A percentile compares a stretch with the other conserved stretches of the same genome.
Conservation (phyloP, 1,140 invertebrate genomes). For the Nomia melanderi region DNA sequence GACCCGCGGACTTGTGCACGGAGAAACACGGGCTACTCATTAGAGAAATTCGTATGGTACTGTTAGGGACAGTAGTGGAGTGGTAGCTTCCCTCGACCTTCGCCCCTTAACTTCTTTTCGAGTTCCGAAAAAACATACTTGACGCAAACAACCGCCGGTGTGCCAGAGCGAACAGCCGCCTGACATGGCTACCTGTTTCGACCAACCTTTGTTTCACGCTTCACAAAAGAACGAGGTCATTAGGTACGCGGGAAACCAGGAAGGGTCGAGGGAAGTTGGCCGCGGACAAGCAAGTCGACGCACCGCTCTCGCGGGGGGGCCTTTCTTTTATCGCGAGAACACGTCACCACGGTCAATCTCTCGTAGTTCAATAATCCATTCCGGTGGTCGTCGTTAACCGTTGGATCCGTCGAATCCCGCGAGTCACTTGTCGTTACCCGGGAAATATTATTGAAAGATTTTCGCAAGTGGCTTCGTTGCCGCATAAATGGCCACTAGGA, state of each 20-base stretch:
- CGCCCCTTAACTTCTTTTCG: not conserved
- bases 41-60: not conserved
- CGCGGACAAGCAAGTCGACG: slow-evolving; percentile 20
- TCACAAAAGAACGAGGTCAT: slow-evolving; percentile 59
- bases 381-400: not conserved
- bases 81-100: slow-evolving; percentile 32
- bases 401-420: not conserved
- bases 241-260: slow-evolving; percentile 49
- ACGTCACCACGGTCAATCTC: slow-evolving; percentile 10
- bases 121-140: slow-evolving; percentile 23
- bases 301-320: not conserved
- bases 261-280: slow-evolving; percentile 53
- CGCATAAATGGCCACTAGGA: not conserved
- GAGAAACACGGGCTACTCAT: not conserved
- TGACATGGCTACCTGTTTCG: slow-evolving; percentile 51
- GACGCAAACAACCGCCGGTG: slow-evolving; percentile 19
- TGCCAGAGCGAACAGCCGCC: slow-evolving; percentile 7
- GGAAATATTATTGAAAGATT: too few species aligned
- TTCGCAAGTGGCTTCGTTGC: not conserved
- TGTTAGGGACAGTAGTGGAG: not conserved
- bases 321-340: slow-evolving; percentile 16
- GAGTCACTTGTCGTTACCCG: not conserved
- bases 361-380: slow-evolving; percentile 27
- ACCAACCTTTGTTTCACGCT: slow-evolving; percentile 44
- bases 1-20: too few species aligned